phyloP scores from a whole-genome alignment of 2,113 vertebrate species.

The Malurus cyaneus region DNA sequence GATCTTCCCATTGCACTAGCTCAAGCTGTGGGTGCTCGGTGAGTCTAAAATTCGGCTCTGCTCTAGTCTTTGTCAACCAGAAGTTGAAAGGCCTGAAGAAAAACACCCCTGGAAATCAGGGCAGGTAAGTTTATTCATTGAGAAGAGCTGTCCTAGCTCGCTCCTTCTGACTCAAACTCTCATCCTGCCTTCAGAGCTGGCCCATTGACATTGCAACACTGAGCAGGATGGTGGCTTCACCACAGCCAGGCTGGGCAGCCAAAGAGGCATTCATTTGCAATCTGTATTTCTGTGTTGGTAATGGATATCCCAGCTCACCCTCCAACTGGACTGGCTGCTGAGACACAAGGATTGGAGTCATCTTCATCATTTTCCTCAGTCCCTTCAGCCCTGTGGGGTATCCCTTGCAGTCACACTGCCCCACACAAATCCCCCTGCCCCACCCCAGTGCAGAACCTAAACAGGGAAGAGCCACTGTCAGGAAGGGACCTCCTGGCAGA shows the following conservation, averaged over 20 bases:
- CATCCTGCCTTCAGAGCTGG: not conserved
- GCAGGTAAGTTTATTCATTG: not conserved
- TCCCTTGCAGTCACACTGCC: not conserved
- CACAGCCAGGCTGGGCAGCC: rapidly evolving
- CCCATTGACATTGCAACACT: rapidly evolving
- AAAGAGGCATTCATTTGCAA: rapidly evolving
- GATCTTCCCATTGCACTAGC: not conserved
- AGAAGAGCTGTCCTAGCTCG: not conserved
- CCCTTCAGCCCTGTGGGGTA: rapidly evolving
- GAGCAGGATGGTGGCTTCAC: not conserved
- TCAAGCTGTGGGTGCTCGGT: not conserved
- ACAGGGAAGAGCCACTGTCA: not conserved
- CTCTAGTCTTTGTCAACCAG: not conserved
- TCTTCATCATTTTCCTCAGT: rapidly evolving
- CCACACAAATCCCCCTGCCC: not conserved
- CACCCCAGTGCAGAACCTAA: not conserved
- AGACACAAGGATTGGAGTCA: rapidly evolving
- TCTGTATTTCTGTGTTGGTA: rapidly evolving
- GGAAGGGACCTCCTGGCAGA: rapidly evolving
- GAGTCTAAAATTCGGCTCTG: not conserved
- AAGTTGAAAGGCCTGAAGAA: not conserved
- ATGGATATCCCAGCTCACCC: not conserved
- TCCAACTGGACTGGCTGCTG: not conserved
- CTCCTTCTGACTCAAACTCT: not conserved
- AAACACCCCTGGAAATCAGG: not conserved